phyloP scores from a whole-genome alignment of 1,140 invertebrate genomes.

The Pseudachorutes palmiensis region DNA sequence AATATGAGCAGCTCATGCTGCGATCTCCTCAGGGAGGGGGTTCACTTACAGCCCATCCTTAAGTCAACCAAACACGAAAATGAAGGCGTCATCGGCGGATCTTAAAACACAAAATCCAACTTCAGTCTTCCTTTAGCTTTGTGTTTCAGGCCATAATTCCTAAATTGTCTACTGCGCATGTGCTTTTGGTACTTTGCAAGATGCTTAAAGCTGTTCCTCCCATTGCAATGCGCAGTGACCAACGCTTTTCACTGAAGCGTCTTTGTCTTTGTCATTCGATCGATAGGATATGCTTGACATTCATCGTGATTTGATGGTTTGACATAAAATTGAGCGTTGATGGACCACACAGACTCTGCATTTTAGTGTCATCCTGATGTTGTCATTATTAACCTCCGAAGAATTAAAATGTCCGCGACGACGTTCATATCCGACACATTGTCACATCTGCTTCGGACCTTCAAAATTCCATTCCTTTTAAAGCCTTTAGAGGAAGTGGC shows the following conservation, averaged over 20 bases:
- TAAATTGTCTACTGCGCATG: background rate
- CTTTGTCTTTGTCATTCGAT: too few relatives aligned
- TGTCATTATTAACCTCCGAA: too few relatives aligned
- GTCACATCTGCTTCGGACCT: too few relatives aligned
- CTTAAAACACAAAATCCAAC: background rate
- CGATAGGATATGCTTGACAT: too few relatives aligned
- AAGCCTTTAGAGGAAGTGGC: background rate
- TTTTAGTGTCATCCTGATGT: too few relatives aligned
- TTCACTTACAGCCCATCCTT: background rate
- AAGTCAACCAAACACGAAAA: background rate
- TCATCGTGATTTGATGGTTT: too few relatives aligned
- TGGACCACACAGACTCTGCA: background rate
- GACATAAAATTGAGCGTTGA: too few relatives aligned
- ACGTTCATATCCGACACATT: background rate
- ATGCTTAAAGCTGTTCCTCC: too few relatives aligned
- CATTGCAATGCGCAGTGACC: too few relatives aligned
- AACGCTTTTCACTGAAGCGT: too few relatives aligned
- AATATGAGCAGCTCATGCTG: constrained; percentile 7
- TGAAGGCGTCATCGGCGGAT: constrained; percentile 1
- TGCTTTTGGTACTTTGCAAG: too few relatives aligned
- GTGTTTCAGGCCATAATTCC: background rate
- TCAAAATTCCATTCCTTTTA: background rate
- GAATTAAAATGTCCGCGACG: background rate
- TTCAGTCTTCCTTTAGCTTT: too few relatives aligned
- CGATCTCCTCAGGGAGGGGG: constrained; percentile 2